phyloP scores from a whole-genome alignment of 2,113 vertebrate species.

The Piaya cayana region DNA sequence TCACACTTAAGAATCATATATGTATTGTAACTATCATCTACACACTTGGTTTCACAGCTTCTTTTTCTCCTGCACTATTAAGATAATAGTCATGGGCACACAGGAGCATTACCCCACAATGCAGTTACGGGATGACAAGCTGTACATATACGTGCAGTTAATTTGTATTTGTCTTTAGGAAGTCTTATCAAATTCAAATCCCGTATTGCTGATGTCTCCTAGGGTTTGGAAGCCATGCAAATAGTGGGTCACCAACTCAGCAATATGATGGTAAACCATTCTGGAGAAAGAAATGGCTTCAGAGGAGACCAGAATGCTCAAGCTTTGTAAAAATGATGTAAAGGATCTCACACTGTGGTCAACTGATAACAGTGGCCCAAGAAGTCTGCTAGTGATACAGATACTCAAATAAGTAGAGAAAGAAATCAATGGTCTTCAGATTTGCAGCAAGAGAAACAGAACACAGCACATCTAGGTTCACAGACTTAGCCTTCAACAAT shows the following conservation, averaged over 20 bases:
- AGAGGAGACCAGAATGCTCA: background rate
- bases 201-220: background rate
- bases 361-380: background rate
- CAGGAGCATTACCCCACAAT: background rate
- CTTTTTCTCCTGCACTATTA: background rate
- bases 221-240: background rate
- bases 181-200: background rate
- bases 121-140: background rate
- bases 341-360: background rate
- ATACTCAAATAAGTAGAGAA: background rate
- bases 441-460: background rate
- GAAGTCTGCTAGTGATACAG: background rate
- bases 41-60: background rate
- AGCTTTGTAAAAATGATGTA: background rate
- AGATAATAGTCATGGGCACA: fast-evolving
- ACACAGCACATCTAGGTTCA: background rate
- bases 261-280: background rate
- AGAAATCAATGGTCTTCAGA: background rate
- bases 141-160: background rate
- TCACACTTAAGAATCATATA: background rate
- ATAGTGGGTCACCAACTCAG: background rate
- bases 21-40: background rate
- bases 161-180: background rate
- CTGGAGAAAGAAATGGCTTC: background rate
- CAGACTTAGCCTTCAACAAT: background rate